Conservation (phyloP, 2,113 vertebrate genomes). For the Forbesichthys agassizii region DNA sequence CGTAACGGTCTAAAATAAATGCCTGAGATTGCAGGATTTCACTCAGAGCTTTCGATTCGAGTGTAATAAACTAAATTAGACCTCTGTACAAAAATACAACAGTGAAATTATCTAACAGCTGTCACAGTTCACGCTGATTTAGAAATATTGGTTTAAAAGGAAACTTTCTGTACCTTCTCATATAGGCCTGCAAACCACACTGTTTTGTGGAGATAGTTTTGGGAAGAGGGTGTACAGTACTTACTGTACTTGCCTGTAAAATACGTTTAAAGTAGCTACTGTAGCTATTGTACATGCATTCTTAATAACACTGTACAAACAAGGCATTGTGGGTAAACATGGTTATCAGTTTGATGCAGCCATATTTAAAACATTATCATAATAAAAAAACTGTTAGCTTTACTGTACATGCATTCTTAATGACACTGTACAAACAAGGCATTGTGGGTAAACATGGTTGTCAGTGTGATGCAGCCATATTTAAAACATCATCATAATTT, state of each 20-base stretch:
- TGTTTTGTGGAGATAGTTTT: background rate
- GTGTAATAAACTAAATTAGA: too few relatives aligned
- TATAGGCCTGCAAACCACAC: background rate
- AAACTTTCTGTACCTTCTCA: background rate
- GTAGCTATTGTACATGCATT: too few relatives aligned
- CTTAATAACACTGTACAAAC: background rate
- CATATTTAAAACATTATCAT: slow-evolving; percentile 20
- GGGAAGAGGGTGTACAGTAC: slow-evolving; percentile 6
- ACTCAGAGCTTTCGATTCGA: background rate
- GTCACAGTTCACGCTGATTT: too few relatives aligned
- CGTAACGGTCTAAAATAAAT: background rate
- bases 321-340: slow-evolving; percentile 61
- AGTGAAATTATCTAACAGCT: too few relatives aligned
- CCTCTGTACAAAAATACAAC: too few relatives aligned
- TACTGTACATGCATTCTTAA: too few relatives aligned
- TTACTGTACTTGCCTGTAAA: background rate
- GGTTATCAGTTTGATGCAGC: slow-evolving; percentile 79
- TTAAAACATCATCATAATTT: background rate
- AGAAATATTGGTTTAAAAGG: too few relatives aligned
- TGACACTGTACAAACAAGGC: slow-evolving; percentile 16
- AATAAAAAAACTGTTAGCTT: background rate
- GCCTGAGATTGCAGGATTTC: background rate
- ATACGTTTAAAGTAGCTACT: too few relatives aligned
- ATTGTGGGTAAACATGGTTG: slow-evolving; percentile 66
- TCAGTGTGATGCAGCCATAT: slow-evolving; percentile 78